Conservation (phyloP, 2,888 invertebrate species). For the Diarsia dahlii region DNA sequence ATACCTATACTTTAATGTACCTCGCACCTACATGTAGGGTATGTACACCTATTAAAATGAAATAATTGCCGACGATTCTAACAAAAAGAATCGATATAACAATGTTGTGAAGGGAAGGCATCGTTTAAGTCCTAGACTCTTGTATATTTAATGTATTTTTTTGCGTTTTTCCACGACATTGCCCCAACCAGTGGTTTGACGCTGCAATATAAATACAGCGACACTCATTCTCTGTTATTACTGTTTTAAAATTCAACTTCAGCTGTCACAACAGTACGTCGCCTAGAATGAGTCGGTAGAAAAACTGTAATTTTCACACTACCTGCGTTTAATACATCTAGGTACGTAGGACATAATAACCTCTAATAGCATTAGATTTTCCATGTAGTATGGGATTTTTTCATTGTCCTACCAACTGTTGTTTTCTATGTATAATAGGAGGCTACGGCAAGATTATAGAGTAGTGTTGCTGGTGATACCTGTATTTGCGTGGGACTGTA, state of each 20-base stretch:
- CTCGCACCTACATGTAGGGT: background rate
- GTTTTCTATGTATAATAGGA: conserved; percentile 86
- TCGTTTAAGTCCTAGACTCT: conserved; percentile 20
- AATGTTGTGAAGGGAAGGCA: conserved; percentile 22
- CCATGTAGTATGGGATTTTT: conserved; percentile 83
- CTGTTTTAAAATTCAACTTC: conserved; percentile 67
- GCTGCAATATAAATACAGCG: conserved; percentile 61
- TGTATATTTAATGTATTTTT: conserved; percentile 51
- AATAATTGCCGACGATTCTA: background rate
- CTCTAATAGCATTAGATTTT: conserved; percentile 84
- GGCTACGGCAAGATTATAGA: conserved; percentile 82
- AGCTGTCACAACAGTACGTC: conserved; percentile 64
- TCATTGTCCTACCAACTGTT: conserved; percentile 81
- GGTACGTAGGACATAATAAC: conserved; percentile 75
- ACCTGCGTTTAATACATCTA: conserved; percentile 62
- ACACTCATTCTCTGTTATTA: conserved; percentile 56
- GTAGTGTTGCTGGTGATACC: conserved; percentile 79
- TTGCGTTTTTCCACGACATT: conserved; percentile 45
- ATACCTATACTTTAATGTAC: background rate
- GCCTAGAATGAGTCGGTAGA: conserved; percentile 54
- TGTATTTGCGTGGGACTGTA: conserved; percentile 82
- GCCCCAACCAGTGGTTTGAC: conserved; percentile 39
- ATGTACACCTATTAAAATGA: background rate
- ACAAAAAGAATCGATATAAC: conserved; percentile 5
- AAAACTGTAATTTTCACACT: conserved; percentile 77